Evolutionary conservation across 2,113 vertebrate species (phyloP).

Genomic region (Eira barbara): DNA sequence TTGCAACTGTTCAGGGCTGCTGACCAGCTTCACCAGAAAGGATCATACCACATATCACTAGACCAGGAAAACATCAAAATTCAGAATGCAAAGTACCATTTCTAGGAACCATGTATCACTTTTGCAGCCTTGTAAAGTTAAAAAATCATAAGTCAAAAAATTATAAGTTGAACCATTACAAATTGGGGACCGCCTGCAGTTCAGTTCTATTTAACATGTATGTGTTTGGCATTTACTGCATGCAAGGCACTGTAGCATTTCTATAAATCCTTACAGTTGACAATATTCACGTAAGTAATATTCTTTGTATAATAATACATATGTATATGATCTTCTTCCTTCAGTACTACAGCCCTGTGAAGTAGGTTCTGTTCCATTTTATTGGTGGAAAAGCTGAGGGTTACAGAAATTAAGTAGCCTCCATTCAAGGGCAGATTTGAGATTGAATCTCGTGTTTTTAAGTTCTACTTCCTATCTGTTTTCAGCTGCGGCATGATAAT

Average conservation of each 20-base stretch:
- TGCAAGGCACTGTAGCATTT: background rate
- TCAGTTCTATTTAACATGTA: background rate
- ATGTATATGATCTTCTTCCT: background rate
- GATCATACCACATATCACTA: background rate
- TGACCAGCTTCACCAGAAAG: background rate
- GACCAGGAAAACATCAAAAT: background rate
- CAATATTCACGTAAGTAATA: background rate
- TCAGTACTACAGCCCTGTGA: background rate
- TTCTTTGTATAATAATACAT: background rate
- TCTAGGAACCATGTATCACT: background rate
- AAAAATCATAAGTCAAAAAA: background rate
- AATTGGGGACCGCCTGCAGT: background rate
- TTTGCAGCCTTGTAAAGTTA: background rate
- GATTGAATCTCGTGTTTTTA: background rate
- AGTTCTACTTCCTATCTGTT: background rate
- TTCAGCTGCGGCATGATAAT: background rate
- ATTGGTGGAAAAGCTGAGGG: background rate
- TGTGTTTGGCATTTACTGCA: background rate
- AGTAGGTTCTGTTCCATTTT: background rate
- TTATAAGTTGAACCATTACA: background rate
- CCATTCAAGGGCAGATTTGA: background rate
- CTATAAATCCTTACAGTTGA: background rate
- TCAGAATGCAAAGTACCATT: background rate
- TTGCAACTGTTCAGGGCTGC: background rate
- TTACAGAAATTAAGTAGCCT: background rate